phyloP scores from a whole-genome alignment of 2,113 vertebrate species.

The Lepus europaeus region DNA sequence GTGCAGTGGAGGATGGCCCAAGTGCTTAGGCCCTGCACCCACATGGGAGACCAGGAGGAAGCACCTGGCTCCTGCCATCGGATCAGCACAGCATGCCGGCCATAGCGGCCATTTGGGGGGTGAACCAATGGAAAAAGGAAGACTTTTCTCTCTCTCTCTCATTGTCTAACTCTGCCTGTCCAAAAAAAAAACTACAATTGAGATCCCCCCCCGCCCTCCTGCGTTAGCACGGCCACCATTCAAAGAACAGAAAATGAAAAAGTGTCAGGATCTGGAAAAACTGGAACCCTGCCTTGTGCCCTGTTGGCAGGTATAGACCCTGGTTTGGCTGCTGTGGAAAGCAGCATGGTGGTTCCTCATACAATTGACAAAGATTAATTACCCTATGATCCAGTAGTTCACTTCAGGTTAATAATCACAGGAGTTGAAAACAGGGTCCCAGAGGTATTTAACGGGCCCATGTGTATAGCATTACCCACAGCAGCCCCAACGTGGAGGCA shows the following conservation, averaged over 20 bases:
- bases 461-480: background rate
- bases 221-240: background rate
- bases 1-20: too few species aligned
- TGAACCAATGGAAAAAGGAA: too few species aligned
- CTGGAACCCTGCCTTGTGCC: background rate
- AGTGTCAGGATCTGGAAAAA: background rate
- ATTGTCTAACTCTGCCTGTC: too few species aligned
- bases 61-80: too few species aligned
- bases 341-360: background rate
- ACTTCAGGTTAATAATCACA: background rate
- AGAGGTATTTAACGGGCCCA: background rate
- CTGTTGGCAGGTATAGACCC: background rate
- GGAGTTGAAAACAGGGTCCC: background rate
- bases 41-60: too few species aligned
- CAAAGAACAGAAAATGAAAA: background rate
- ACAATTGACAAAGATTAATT: background rate
- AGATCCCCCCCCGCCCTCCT: background rate
- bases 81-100: too few species aligned
- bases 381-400: background rate
- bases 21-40: too few species aligned
- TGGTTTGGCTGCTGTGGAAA: background rate
- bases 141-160: too few species aligned
- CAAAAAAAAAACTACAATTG: too few species aligned
- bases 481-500: background rate
- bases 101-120: too few species aligned